Evolutionary conservation across 2,113 vertebrate genomes (phyloP).

Genomic region (Rhynchomys soricoides): DNA sequence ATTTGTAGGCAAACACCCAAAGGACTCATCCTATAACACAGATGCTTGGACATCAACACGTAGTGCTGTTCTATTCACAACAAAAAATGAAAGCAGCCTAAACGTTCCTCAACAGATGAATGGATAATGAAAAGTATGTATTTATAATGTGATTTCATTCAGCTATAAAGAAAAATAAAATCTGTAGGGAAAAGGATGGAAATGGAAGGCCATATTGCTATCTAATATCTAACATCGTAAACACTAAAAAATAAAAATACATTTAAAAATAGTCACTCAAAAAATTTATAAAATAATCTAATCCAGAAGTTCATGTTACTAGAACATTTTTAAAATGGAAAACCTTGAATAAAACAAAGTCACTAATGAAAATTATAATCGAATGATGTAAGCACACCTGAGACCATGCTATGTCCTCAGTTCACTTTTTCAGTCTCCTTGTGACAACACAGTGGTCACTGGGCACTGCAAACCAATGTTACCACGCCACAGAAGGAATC

Average conservation of each 20-base stretch:
- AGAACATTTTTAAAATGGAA: conserved; percentile 14
- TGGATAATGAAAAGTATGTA: neutral
- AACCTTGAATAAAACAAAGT: neutral
- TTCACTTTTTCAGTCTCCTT: neutral
- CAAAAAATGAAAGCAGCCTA: neutral
- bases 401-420: neutral
- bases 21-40: neutral
- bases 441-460: neutral
- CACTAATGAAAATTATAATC: neutral
- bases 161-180: neutral
- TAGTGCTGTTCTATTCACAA: neutral
- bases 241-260: neutral
- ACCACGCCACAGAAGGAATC: neutral
- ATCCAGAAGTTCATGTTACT: conserved; percentile 40
- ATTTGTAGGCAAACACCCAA: too few relatives aligned
- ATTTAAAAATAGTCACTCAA: conserved; percentile 18
- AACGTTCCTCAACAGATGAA: neutral
- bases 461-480: neutral
- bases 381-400: neutral
- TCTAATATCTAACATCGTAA: neutral
- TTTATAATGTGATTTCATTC: neutral
- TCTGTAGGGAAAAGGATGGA: neutral
- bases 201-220: neutral
- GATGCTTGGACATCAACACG: neutral
- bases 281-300: conserved; percentile 54